These are phyloP conservation scores for Camponotus vicinus DNA, from an alignment of 1,140 invertebrate species.

Conservation along the genomic window DNA sequence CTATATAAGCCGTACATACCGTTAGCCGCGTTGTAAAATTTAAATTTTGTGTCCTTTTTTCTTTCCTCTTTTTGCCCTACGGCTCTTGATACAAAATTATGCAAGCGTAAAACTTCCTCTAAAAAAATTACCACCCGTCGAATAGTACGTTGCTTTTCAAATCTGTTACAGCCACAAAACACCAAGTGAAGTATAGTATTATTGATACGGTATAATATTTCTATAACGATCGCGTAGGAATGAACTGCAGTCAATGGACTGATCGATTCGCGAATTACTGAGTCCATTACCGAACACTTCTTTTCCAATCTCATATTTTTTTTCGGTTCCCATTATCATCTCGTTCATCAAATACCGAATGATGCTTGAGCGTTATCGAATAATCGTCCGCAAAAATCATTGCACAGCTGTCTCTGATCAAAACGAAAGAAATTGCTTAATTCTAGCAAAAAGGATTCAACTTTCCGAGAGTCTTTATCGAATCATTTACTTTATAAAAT, in stretches of 20 bases:
- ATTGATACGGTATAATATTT: conserved; percentile 44
- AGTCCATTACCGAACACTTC: conserved; percentile 63
- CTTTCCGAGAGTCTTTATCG: neutral
- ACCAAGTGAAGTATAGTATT: conserved; percentile 7
- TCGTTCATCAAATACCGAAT: conserved; percentile 37
- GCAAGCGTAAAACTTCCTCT: conserved; percentile 14
- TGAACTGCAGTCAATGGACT: conserved; percentile 54
- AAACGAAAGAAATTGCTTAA: neutral
- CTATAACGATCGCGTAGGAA: conserved; percentile 36
- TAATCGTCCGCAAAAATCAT: conserved; percentile 21
- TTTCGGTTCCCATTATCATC: conserved; percentile 27
- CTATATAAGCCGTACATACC: neutral
- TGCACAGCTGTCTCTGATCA: conserved; percentile 8
- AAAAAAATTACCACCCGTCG: conserved; percentile 17
- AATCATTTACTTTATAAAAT: neutral
- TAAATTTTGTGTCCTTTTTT: neutral
- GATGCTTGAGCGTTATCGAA: conserved; percentile 34
- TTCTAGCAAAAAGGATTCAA: too few species aligned
- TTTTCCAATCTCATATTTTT: conserved; percentile 39
- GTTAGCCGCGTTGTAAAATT: neutral
- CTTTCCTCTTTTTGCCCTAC: neutral
- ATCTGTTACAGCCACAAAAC: conserved; percentile 11
- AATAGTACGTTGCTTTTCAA: conserved; percentile 1
- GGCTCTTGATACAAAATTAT: neutral
- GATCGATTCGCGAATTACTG: conserved; percentile 58